Conservation (phyloP, 2,113 vertebrate genomes). For the Hippocampus abdominalis region DNA sequence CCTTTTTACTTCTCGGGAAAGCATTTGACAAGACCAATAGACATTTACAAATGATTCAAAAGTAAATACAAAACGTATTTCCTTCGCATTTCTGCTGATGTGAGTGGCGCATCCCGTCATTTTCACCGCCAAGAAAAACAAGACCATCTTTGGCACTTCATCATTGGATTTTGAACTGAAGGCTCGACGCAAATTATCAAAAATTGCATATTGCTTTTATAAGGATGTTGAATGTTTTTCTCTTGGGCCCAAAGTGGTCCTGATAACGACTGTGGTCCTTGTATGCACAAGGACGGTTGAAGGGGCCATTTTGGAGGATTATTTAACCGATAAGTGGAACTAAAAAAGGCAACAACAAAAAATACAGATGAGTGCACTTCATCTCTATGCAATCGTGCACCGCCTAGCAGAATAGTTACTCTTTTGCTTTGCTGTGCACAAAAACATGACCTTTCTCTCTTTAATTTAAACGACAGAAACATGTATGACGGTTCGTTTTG, state of each 20-base stretch:
- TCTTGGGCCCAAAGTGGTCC: background rate
- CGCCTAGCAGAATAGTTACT: background rate
- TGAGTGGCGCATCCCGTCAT: constrained; percentile 11
- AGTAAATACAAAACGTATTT: constrained; percentile 5
- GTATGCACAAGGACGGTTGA: constrained; percentile 33
- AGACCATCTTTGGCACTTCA: constrained; percentile 39
- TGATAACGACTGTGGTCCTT: constrained; percentile 29
- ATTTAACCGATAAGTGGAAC: background rate
- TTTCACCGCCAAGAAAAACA: constrained; percentile 12
- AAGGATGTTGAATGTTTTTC: background rate
- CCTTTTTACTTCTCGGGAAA: constrained; percentile 60
- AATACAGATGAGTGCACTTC: background rate
- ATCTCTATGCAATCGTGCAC: background rate
- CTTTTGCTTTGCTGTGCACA: background rate
- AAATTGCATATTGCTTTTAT: background rate
- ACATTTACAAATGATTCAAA: constrained; percentile 56
- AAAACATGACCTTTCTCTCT: background rate
- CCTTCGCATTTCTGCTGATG: background rate
- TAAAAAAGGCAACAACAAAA: background rate
- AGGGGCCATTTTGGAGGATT: constrained; percentile 31
- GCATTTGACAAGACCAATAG: constrained; percentile 45
- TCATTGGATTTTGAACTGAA: background rate
- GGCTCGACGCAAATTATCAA: background rate
- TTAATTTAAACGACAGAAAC: background rate
- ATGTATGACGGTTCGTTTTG: background rate